Evolutionary conservation across 2,113 vertebrate genomes (phyloP).

Genomic region (Amblyopsis rosae): DNA sequence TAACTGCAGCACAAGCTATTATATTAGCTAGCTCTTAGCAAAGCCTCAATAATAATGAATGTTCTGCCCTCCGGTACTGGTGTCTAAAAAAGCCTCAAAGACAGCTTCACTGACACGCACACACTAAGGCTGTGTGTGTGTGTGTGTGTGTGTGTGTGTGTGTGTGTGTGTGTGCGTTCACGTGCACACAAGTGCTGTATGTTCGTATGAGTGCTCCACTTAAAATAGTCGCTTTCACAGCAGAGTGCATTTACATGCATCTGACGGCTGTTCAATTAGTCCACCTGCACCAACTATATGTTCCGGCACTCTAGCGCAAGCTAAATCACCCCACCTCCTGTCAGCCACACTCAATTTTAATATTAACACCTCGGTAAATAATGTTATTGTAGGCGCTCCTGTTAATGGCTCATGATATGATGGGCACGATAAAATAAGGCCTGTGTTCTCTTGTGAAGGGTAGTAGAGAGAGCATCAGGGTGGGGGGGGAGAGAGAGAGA

Average conservation of each 20-base stretch:
- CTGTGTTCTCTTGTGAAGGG: constrained; percentile 5
- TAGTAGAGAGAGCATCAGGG: constrained; percentile 12
- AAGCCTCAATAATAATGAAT: constrained; percentile 55
- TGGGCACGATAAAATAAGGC: constrained; percentile 54
- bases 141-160: not conserved
- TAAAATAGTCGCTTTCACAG: not conserved
- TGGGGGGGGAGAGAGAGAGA: no score
- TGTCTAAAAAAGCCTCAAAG: constrained; percentile 11
- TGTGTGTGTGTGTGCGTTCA: not conserved
- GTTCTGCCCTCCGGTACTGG: constrained; percentile 10
- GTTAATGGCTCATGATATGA: constrained; percentile 69
- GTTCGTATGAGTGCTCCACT: constrained; percentile 4
- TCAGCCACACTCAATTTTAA: constrained; percentile 67
- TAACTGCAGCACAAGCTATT: constrained; percentile 56
- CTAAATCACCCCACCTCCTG: constrained; percentile 63
- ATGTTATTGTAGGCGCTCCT: constrained; percentile 64
- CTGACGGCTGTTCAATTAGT: constrained; percentile 66
- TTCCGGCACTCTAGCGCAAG: constrained; percentile 39
- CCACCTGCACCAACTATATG: constrained; percentile 52
- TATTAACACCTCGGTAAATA: constrained; percentile 72
- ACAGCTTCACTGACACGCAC: constrained; percentile 12
- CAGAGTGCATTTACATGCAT: not conserved
- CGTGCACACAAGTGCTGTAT: not conserved
- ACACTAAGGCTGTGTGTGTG: not conserved
- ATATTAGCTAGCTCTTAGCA: constrained; percentile 42